These are phyloP conservation scores for Zeuzera pyrina DNA, from an alignment of 2,888 invertebrate species.

Conservation along the genomic window DNA sequence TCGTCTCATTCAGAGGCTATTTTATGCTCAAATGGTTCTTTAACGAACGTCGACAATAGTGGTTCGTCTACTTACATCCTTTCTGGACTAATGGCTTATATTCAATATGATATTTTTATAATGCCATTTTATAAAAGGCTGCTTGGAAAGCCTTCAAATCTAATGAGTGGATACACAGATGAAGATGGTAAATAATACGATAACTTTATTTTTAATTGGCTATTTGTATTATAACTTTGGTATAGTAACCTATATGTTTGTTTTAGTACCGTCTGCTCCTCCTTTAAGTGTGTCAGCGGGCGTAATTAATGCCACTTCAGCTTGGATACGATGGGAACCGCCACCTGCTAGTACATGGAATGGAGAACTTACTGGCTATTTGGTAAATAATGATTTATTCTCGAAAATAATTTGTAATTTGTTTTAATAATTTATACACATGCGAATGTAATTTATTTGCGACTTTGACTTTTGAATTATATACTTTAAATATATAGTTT, in stretches of 20 bases:
- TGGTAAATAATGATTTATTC: conserved; percentile 72
- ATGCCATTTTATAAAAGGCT: conserved; percentile 91
- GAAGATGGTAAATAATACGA: conserved; percentile 78
- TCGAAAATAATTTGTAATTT: too few relatives aligned
- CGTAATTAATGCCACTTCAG: conserved; percentile 86
- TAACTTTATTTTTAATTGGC: not conserved
- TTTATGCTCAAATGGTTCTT: conserved; percentile 73
- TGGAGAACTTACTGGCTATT: conserved; percentile 89
- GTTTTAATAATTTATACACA: too few relatives aligned
- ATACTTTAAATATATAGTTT: too few relatives aligned
- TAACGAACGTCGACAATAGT: conserved; percentile 79
- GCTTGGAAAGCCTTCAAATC: conserved; percentile 94
- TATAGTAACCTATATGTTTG: conserved; percentile 23
- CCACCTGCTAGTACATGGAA: conserved; percentile 83
- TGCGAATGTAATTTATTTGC: too few relatives aligned
- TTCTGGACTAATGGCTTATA: conserved; percentile 85
- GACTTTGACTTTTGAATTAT: too few relatives aligned
- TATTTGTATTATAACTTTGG: conserved; percentile 2
- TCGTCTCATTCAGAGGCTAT: conserved; percentile 35
- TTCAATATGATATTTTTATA: conserved; percentile 93
- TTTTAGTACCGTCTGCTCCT: conserved; percentile 82
- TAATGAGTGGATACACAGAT: conserved; percentile 85
- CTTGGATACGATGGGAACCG: conserved; percentile 87
- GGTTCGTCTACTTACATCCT: conserved; percentile 82
- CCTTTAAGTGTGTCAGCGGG: conserved; percentile 86